Base-by-base conservation (phyloP, 2,113 vertebrate species). In the Oophaga pumilio region DNA sequence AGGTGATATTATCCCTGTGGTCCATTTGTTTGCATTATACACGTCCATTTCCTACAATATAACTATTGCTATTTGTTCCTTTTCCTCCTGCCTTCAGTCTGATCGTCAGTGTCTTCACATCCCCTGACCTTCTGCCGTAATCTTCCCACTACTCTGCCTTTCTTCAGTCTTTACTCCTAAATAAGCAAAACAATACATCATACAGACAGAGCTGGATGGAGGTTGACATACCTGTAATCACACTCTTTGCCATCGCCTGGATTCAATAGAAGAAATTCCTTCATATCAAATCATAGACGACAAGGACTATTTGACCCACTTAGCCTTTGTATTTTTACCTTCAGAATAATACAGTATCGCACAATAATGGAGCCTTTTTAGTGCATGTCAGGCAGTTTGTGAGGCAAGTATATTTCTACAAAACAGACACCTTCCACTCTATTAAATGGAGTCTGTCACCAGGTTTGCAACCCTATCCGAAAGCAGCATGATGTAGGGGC, bases 291-390 rank as follows among this genome's bases (percentile, higher is more conserved):
- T 82, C 80, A n/a, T 52, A 82, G 80, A 50, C 8, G 43, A 69
- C 66, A 66, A 83, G 81, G n/a, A 68, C 62, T 69, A 50, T 83
- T 83, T 83, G 81, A 83, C 81, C 81, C 81, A 83, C 81, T 83
- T 69, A 69, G 62, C 81, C 64, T 69, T 69, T 83, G 43, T 83
- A 52, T 68, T 83, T 64, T 66, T 83, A 64, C 64, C 66, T 53
- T 62, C 7, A 18, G 49, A 9, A 83, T 53, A 83, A 68, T 66
- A 53, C 28, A 26, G 62, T 53, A 59, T 68, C 64, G 28, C 12
- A 10, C 62, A 68, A 83, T 69, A n/a, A 26, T 26, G 43, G 69
- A 64, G 9, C 50, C 64, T 69, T 69, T 68, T n/a, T n/a, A 68
- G 62, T 28, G 8, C 1, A 53, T 50, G 22, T n/a, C 66, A 4